phyloP scores from a whole-genome alignment of 2,113 vertebrate genomes.

The Bucco capensis region DNA sequence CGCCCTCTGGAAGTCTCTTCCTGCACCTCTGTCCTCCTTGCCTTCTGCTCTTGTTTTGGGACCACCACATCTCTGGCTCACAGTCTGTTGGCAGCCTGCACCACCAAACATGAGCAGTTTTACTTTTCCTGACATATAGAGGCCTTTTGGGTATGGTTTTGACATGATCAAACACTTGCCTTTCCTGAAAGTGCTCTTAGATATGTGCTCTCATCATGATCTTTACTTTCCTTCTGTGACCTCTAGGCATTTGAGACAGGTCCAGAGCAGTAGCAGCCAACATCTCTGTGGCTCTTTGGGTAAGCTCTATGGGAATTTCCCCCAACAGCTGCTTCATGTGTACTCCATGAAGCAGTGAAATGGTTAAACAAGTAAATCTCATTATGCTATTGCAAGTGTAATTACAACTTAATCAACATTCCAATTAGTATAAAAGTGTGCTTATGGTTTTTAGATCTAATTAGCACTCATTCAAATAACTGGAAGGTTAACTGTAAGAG shows the following conservation, averaged over 20 bases:
- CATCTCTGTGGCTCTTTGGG: not conserved
- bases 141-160: not conserved
- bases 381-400: conserved; percentile 16
- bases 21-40: not conserved
- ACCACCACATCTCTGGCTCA: fast-evolving
- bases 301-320: not conserved
- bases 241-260: not conserved
- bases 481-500: conserved; percentile 40
- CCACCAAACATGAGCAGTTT: not conserved
- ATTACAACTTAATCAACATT: conserved; percentile 43
- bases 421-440: conserved; percentile 30
- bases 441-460: conserved; percentile 52
- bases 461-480: conserved; percentile 51
- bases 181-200: not conserved
- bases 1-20: not conserved
- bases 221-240: not conserved
- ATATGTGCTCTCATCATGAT: not conserved
- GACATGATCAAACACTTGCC: not conserved
- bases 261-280: not conserved
- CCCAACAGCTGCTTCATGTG: not conserved
- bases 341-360: not conserved
- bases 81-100: not conserved
- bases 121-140: not conserved
- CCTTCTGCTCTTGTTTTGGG: not conserved
- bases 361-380: conserved; percentile 19